A percentile compares a stretch with the other conserved stretches of the same genome.
These are phyloP conservation scores for Corynorhinus townsendii DNA, from an alignment of 2,113 vertebrate species.

Conservation along the genomic window DNA sequence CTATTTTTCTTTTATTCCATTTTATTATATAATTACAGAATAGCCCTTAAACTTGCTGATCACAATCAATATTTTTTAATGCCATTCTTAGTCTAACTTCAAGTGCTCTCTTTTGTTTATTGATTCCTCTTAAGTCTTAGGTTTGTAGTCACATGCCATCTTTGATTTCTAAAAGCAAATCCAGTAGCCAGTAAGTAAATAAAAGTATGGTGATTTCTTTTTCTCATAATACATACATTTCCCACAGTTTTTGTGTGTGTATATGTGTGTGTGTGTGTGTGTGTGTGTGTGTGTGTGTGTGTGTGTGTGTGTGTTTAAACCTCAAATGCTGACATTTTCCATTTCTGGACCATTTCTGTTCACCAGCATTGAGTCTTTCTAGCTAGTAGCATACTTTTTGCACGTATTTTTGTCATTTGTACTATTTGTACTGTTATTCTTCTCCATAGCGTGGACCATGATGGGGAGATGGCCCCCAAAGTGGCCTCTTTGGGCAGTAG, in stretches of 20 bases:
- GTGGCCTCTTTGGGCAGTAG: not conserved
- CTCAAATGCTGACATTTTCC: not conserved
- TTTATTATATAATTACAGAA: not conserved
- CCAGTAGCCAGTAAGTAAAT: not conserved
- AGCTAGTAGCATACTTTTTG: not conserved
- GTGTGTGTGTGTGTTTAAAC: not conserved
- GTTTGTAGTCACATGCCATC: not conserved
- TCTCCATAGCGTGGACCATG: not conserved
- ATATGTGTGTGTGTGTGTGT: not conserved
- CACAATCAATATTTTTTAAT: not conserved
- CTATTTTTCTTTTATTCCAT: not conserved
- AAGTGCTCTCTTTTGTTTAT: not conserved
- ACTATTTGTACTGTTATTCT: not conserved
- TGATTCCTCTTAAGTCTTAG: not conserved
- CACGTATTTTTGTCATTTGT: not conserved
- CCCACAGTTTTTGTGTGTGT: not conserved
- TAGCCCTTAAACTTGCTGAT: not conserved
- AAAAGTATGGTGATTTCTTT: not conserved
- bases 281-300: not conserved
- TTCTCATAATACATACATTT: not conserved
- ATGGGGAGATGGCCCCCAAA: not conserved
- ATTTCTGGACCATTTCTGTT: not conserved
- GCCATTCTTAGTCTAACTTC: not conserved
- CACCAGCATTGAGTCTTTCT: not conserved
- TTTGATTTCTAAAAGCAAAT: slow-evolving; percentile 39